Evolutionary conservation across 2,113 vertebrate species (phyloP).

Genomic region (Sinocyclocheilus anophthalmus): DNA sequence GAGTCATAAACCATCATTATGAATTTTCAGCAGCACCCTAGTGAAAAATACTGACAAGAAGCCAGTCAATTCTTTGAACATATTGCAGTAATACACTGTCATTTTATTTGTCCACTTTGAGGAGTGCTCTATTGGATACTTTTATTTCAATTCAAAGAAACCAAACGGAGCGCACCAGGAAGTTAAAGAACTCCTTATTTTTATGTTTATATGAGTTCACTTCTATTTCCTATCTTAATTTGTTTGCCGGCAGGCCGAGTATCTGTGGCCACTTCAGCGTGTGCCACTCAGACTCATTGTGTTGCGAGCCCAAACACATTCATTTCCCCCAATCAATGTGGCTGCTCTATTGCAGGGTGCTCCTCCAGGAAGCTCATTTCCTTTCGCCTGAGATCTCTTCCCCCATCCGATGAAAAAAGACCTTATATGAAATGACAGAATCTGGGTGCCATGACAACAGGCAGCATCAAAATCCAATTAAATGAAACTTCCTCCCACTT

Average conservation of each 20-base stretch:
- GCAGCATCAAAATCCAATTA: slow-evolving; percentile 77
- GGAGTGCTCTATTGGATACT: neutral
- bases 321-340: slow-evolving; percentile 63
- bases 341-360: slow-evolving; percentile 53
- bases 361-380: slow-evolving; percentile 63
- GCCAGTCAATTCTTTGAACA: neutral
- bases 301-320: slow-evolving; percentile 61
- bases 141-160: neutral
- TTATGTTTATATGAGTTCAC: slow-evolving; percentile 65
- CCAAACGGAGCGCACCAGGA: no score
- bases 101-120: neutral
- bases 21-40: neutral
- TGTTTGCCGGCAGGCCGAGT: slow-evolving; percentile 63
- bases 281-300: slow-evolving; percentile 60
- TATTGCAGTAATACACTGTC: neutral
- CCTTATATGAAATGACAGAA: slow-evolving; percentile 65
- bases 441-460: slow-evolving; percentile 78
- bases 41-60: neutral
- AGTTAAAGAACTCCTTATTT: slow-evolving; percentile 60
- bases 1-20: neutral
- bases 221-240: slow-evolving; percentile 69
- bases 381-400: slow-evolving; percentile 52
- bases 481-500: slow-evolving; percentile 76
- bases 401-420: slow-evolving; percentile 30
- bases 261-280: slow-evolving; percentile 66